These are phyloP conservation scores for Cheracebus regulus DNA, from an alignment of 2,797 vertebrate species.

Conservation along the genomic window DNA sequence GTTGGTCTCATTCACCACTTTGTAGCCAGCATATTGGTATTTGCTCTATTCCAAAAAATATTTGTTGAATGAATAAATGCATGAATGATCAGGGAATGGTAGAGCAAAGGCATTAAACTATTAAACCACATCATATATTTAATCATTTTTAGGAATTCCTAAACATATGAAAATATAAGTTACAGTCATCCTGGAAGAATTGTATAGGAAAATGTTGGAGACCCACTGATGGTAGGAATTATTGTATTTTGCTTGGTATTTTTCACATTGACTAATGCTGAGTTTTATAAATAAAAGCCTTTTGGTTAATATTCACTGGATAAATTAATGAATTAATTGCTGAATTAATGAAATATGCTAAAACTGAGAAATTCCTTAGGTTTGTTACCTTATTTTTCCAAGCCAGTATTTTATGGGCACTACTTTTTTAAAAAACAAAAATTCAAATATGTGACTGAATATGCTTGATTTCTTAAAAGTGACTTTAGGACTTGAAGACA, in stretches of 20 bases:
- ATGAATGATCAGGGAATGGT: neutral
- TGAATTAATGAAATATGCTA: neutral
- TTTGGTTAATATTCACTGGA: neutral
- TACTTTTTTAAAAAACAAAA: neutral
- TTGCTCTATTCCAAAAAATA: neutral
- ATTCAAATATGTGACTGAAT: neutral
- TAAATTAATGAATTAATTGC: neutral
- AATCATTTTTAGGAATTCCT: slow-evolving; percentile 2
- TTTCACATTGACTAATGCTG: neutral
- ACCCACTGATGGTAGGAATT: neutral
- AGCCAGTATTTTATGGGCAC: neutral
- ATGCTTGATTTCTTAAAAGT: slow-evolving; percentile 12
- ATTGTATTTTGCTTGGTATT: neutral
- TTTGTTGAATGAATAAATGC: slow-evolving; percentile 12
- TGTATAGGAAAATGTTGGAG: neutral
- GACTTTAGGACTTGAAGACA: neutral
- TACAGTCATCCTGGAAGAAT: neutral
- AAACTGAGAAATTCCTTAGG: neutral
- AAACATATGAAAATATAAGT: neutral
- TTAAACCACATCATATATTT: neutral
- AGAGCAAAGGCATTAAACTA: neutral
- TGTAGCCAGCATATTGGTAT: neutral
- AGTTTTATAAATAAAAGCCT: neutral
- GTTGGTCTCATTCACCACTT: neutral
- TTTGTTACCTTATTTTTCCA: neutral